Base-by-base conservation (phyloP, 2,888 invertebrate genomes). In the Trachelus iudaicus region DNA sequence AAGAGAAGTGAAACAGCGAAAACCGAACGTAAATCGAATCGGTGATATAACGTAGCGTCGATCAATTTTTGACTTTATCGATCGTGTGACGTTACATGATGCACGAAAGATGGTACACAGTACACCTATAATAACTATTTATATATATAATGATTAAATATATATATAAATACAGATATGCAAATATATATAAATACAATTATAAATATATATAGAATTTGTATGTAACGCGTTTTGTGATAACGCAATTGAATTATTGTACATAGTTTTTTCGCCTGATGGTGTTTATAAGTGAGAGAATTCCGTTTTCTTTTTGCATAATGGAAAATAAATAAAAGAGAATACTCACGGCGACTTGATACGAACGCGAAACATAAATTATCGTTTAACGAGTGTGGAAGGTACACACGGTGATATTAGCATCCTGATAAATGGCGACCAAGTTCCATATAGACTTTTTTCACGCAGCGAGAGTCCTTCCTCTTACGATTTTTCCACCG, bases 301-400 rank as follows among this genome's bases (percentile, higher is more conserved):
- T 79, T 79, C 77, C 74, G 56, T 79, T 77, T 56, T 56, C 56
- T 56, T 56, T 56, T 34, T 33, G 35, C 73, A 76, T 75, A 77
- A 79, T 77, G 76, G 79, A 73, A 76, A 56, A n/a, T 37, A 69
- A 15, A 34, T 35, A 12, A n/a, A 74, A 40, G 73, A 69, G 73
- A 69, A 69, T 76, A 76, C 77, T 34, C 81, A 81, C 73, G 80
- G 77, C 15, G 75, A 56, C 80, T 80, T 76, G 71, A 75, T 15
- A 75, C 30, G 73, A 69, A 30, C 3, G 37, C 73, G 34, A 82
- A 79, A 73, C 34, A 77, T 33, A 71, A 71, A 56, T 56, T 56
- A 56, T 56, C 56, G 56, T 23, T 56, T 56, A 56, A 56, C 56
- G 56, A 56, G 56, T 56, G 56, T 56, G 56, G 23, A 56, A 56